A percentile compares a stretch with the other conserved stretches of the same genome.
Evolutionary conservation across 2,113 vertebrate genomes (phyloP).

Genomic region (Tinamus guttatus): DNA sequence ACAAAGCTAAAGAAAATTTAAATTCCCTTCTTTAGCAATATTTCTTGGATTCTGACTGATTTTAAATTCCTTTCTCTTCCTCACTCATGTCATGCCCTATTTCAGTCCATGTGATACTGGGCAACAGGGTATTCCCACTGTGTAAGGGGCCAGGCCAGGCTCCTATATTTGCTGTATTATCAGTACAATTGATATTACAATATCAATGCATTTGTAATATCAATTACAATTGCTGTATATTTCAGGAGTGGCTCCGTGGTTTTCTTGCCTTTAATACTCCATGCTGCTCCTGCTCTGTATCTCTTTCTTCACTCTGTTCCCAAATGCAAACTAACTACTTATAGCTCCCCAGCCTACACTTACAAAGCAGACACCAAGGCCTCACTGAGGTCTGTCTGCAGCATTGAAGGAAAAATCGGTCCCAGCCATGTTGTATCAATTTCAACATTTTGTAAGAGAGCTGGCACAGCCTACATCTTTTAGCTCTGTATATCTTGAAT

Average conservation of each 20-base stretch:
- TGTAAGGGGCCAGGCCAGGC: neutral
- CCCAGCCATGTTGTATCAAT: constrained; percentile 28
- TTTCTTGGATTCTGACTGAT: neutral
- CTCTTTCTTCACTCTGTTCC: neutral
- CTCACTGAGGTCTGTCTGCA: constrained; percentile 1
- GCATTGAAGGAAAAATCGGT: constrained; percentile 32
- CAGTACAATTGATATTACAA: neutral
- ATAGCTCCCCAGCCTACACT: constrained; percentile 4
- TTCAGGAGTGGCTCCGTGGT: neutral
- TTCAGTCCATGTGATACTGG: neutral
- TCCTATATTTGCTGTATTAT: neutral
- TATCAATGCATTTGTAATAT: too few species aligned
- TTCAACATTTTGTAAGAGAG: constrained; percentile 1
- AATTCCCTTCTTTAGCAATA: neutral
- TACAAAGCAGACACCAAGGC: neutral
- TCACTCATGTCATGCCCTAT: neutral
- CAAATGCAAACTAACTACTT: constrained; percentile 21
- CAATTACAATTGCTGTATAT: too few species aligned
- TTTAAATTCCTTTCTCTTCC: neutral
- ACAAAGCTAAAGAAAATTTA: neutral
- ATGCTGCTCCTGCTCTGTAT: neutral
- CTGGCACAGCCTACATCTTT: neutral
- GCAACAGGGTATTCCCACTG: neutral
- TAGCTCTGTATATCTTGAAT: neutral
- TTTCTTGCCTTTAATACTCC: neutral